Conservation (phyloP, 2,888 invertebrate genomes). For the Melanophora roralis region DNA sequence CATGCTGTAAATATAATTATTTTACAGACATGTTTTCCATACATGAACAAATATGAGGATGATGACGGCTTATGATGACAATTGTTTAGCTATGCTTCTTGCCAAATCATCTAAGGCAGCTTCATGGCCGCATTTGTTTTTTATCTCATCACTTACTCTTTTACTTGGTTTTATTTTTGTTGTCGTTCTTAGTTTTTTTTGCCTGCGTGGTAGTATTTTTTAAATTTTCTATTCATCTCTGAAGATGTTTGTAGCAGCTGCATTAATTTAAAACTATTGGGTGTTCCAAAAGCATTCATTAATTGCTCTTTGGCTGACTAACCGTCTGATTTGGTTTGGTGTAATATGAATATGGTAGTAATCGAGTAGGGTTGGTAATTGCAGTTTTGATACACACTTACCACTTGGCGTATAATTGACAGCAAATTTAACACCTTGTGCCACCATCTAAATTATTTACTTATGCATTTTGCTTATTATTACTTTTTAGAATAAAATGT, state of each 20-base stretch:
- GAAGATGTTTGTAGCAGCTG: constrained; percentile 47
- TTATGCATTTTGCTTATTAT: constrained; percentile 1
- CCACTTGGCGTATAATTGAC: constrained; percentile 36
- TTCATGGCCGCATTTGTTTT: constrained; percentile 50
- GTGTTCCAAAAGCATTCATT: constrained; percentile 40
- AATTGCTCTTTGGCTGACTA: constrained; percentile 7
- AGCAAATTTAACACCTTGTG: constrained; percentile 51
- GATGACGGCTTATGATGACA: constrained; percentile 50
- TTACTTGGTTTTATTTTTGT: background rate
- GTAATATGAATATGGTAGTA: background rate
- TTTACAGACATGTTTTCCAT: background rate
- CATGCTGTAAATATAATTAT: background rate
- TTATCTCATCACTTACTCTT: background rate
- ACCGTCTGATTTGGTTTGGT: constrained; percentile 15
- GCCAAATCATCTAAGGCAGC: constrained; percentile 52
- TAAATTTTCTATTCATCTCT: constrained; percentile 44
- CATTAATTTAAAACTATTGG: constrained; percentile 47
- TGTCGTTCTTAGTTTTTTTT: background rate
- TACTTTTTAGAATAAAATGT: constrained; percentile 73
- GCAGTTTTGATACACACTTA: constrained; percentile 33
- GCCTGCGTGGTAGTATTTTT: constrained; percentile 49
- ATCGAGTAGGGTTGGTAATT: background rate
- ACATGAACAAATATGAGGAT: constrained; percentile 33
- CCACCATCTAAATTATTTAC: constrained; percentile 38
- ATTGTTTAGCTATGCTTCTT: constrained; percentile 49